Base-by-base conservation (phyloP, 2,888 invertebrate species). In the Patella depressa region DNA sequence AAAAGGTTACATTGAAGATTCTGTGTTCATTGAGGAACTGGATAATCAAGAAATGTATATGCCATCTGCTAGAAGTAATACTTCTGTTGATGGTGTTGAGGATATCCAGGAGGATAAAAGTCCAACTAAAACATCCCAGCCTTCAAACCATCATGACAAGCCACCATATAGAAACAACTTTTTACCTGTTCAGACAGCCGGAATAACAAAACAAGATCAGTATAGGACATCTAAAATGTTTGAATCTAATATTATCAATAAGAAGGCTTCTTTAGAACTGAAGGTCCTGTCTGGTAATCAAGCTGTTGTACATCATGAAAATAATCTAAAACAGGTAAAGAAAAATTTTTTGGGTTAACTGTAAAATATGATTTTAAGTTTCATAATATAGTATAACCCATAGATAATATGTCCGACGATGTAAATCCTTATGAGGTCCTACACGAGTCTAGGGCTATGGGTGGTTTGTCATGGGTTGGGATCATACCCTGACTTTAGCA, bases 191-290 rank as follows among this genome's bases (percentile, higher is more conserved):
- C 85, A 89, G 78, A 83, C 82, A 76, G 78, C 84, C 17, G 89
- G 88, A 9, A 84, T 89, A 7, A 90, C 90, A n/a, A 90, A 88
- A 77, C 82, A 82, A 71, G 90, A 90, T 76, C 90, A 90, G 82
- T 90, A 85, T 82, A 76, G 81, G 12, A 85, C 85, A 76, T 79
- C 89, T 78, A 87, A 83, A 76, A 78, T 83, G n/a, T 89, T 89
- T 86, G 89, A 91, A 78, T 73, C 72, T 72, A 80, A 81, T 59
- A 82, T 90, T 15, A 77, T 90, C 45, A 80, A 85, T 69, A 90
- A 87, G 80, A 84, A 88, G 69, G 89, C 89, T 53, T 81, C 87
- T 12, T 79, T 80, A 69, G 89, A 89, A 77, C 84, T 85, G 76
- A 88, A 89, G 29, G 88, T 89, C 7, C 74, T 89, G 72, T 87